Percentiles rank a stretch among this genome's conserved stretches.
These are phyloP conservation scores for Microctonus hyperodae DNA, from an alignment of 2,888 invertebrate genomes.

Conservation along the genomic window DNA sequence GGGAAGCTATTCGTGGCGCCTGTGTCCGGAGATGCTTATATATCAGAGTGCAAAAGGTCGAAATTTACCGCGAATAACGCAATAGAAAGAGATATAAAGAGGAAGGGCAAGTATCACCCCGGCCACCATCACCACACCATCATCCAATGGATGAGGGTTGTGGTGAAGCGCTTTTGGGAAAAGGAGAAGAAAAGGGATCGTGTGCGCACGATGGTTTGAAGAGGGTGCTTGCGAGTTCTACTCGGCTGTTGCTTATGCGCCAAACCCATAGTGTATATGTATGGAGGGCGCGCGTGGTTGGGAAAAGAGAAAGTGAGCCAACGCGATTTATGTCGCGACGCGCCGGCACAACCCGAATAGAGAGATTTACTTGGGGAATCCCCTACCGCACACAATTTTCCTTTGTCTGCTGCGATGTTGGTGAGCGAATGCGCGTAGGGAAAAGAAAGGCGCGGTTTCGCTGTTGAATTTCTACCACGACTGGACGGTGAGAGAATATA, in stretches of 20 bases:
- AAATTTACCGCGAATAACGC: constrained; percentile 37
- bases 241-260: neutral
- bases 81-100: constrained; percentile 19
- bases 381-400: constrained; percentile 13
- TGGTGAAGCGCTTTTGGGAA: constrained; percentile 15
- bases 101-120: constrained; percentile 9
- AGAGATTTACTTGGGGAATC: constrained; percentile 29
- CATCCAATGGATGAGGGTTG: constrained; percentile 12
- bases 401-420: constrained; percentile 17
- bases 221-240: constrained; percentile 17
- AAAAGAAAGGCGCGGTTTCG: neutral
- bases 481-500: neutral
- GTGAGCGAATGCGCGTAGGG: neutral
- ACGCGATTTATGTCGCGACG: constrained; percentile 31
- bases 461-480: neutral
- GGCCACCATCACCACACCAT: no score
- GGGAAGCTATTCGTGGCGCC: constrained; percentile 35
- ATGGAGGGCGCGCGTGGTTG: neutral
- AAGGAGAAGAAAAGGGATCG: constrained; percentile 5
- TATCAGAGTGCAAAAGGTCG: constrained; percentile 48
- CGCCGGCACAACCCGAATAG: constrained; percentile 4
- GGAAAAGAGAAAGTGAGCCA: constrained; percentile 30
- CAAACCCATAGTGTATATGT: constrained; percentile 1
- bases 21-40: constrained; percentile 37
- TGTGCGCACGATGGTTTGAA: constrained; percentile 9